Evolutionary conservation across 2,888 invertebrate species (phyloP).

Genomic region (Eupithecia subumbrata): DNA sequence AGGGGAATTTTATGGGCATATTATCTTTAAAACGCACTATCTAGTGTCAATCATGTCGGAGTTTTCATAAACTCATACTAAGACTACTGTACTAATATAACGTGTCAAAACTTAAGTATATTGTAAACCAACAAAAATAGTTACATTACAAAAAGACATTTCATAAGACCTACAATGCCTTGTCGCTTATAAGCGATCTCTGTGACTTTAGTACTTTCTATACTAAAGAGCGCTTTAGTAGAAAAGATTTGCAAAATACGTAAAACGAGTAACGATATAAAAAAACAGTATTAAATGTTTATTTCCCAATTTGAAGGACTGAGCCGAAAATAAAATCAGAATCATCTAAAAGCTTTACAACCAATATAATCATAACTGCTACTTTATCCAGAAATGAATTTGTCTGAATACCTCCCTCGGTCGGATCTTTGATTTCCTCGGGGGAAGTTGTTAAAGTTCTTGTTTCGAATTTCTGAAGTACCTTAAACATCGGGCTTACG

Average conservation of each 20-base stretch:
- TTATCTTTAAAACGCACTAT: neutral
- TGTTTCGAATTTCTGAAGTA: slow-evolving; percentile 28
- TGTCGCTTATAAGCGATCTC: no score
- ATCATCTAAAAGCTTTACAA: slow-evolving; percentile 29
- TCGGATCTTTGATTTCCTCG: slow-evolving; percentile 25
- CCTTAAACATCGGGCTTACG: slow-evolving; percentile 27
- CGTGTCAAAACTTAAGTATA: no score
- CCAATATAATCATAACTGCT: slow-evolving; percentile 24
- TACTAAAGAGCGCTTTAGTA: neutral
- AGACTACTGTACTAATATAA: neutral
- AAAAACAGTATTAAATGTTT: slow-evolving; percentile 16
- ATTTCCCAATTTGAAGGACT: slow-evolving; percentile 29
- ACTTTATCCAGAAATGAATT: slow-evolving; percentile 15
- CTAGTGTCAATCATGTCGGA: neutral
- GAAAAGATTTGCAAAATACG: neutral
- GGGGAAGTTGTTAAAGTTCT: slow-evolving; percentile 23
- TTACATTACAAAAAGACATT: no score
- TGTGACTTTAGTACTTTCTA: neutral
- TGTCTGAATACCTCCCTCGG: slow-evolving; percentile 10
- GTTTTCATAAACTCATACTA: neutral
- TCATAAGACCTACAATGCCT: no score
- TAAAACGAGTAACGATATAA: neutral
- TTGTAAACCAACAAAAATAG: no score
- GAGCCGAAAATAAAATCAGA: slow-evolving; percentile 26
- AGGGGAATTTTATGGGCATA: neutral